These are phyloP conservation scores for Dermochelys coriacea DNA, from an alignment of 2,797 vertebrate species.

Conservation along the genomic window DNA sequence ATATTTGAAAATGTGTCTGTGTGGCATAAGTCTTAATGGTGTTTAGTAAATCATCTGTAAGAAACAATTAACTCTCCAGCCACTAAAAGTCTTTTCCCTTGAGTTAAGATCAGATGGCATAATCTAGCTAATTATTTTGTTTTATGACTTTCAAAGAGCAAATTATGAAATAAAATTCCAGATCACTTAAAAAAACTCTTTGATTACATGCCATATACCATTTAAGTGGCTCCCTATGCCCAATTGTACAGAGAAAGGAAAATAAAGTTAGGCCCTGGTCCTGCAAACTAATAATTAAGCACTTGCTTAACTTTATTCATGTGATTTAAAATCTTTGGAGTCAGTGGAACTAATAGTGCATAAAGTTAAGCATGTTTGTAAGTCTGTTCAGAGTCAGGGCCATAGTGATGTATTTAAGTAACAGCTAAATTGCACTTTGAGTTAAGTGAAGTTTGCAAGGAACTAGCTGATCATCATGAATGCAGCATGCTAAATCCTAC, in stretches of 20 bases:
- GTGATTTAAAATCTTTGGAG: not conserved
- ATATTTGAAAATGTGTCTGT: not conserved
- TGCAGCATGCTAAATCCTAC: not conserved
- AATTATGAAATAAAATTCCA: not conserved
- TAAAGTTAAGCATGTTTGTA: not conserved
- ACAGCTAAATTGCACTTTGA: not conserved
- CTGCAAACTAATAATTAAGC: not conserved
- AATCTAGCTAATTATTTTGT: slow-evolving; percentile 34
- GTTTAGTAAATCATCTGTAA: slow-evolving; percentile 2
- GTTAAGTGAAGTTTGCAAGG: not conserved
- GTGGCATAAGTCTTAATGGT: slow-evolving; percentile 2
- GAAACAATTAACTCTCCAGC: slow-evolving; percentile 33
- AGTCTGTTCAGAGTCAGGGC: not conserved
- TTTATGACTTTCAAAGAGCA: slow-evolving; percentile 37
- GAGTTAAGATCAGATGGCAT: not conserved
- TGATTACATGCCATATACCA: fast-evolving
- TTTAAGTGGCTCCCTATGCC: not conserved
- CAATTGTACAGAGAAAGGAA: fast-evolving
- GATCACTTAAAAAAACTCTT: not conserved
- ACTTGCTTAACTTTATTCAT: not conserved
- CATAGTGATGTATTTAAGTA: not conserved
- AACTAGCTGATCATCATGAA: not conserved
- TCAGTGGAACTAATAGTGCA: not conserved
- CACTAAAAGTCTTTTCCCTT: slow-evolving; percentile 15
- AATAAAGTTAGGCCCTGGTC: not conserved